Base-by-base conservation (phyloP, 1,140 invertebrate genomes). In the Penaeus indicus region DNA sequence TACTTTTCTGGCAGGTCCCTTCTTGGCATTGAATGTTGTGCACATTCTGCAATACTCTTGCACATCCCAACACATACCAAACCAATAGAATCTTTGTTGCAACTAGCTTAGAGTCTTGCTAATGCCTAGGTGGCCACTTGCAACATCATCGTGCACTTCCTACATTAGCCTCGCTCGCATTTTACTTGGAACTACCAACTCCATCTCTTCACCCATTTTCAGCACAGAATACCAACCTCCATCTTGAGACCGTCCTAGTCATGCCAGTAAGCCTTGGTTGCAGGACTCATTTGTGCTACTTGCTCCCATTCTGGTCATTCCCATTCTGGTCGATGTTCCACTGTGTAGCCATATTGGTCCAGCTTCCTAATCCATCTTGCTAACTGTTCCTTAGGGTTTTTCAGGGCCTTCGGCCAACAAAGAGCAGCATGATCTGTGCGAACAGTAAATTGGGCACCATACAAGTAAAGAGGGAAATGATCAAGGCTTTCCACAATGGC, bases 351-450 rank as follows among this genome's bases (percentile, higher is more conserved):
- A 87, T 47, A 91, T 61, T 86, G 60, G 38, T 47, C 32, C n/a
- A 91, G 61, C 32, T 60, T 21, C 0, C 89, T 5, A 8, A 82
- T 47, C 90, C 81, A 91, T 62, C 91, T 42, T 4, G 60, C 91
- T 22, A 91, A 60, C 25, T 75, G 82, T n/a, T 75, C 85, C 11
- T 47, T n/a, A 21, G 22, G 79, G 25, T 91, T 47, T 90, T 75
- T 81, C 78, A 54, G 2, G 54, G 54, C 16, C 54, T 54, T 54
- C 54, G 16, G 11, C 54, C 11, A 54, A 54, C 54, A 13, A 54
- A 54, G 54, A 54, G 54, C 54, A 54, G 54, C 10, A 54, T 13
- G 54, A 54, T 54, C 54, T 54, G 54, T 54, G 1, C 0, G 11
- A 54, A 13, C 16, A 16, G 54, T 54, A 54, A 54, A 13, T 8